Evolutionary conservation across 2,113 vertebrate species (phyloP), one percentile per base, ranked within the genome.

Genomic region (Etheostoma spectabile): DNA sequence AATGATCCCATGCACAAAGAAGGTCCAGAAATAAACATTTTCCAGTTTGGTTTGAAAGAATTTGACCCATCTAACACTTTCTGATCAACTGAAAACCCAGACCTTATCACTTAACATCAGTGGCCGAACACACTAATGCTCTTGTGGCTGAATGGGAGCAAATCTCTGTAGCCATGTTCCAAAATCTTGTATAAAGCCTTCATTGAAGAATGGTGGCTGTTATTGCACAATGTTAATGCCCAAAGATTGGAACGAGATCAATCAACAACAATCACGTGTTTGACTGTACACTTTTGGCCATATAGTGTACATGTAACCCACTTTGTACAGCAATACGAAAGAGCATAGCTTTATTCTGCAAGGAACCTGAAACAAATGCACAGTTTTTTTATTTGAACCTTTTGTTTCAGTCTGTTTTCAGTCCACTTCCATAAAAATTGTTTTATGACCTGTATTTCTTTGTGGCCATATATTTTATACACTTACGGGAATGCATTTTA

Each of bases 391-490:
- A 11, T 57, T 72, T 48, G 65, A 68, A 30, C 22, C 74, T 74
- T 81, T 88, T 85, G 72, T 85, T 83, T 85, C 66, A 74, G 79
- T n/a, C n/a, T n/a, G n/a, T n/a, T n/a, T n/a, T n/a, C 53, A 59
- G 48, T 56, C 68, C 13, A 4, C 19, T 1, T 2, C 63, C 19
- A 86, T 87, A 82, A 83, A 86, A 85, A 75, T 0, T 52, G 5
- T 22, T 88, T 89, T 82, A 86, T 77, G 52, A 74, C 78, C 71
- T 38, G 55, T 62, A 69, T 61, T 86, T 62, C 21, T 10, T 30
- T 86, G 57, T 38, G 46, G 76, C 84, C 65, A 16, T 86, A 79
- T 82, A 89, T 88, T 91, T 88, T 67, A 82, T 68, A 85, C 84
- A 84, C 78, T 82, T 88, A 82, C 60, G 21, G 69, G 78, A 87